Percentiles rank a stretch among this genome's conserved stretches.
These are phyloP conservation scores for Caenorhabditis uteleia DNA, from an alignment of 2,888 invertebrate genomes.

Conservation along the genomic window DNA sequence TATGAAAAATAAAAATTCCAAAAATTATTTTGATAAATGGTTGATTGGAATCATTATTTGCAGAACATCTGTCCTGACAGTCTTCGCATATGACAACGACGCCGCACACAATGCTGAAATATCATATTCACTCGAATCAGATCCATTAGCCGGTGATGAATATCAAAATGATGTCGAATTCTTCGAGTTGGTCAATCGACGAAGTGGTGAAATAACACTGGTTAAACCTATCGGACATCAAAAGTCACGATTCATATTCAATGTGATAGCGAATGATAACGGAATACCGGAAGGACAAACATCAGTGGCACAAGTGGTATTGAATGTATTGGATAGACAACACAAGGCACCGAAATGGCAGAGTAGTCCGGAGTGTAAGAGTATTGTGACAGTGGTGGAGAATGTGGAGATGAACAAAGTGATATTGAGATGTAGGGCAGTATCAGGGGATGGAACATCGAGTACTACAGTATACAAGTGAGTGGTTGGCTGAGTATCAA, in stretches of 20 bases:
- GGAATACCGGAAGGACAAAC: conserved; percentile 76
- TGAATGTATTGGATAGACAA: conserved; percentile 55
- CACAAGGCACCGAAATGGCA: conserved; percentile 66
- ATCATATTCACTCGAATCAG: conserved; percentile 58
- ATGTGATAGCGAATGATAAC: conserved; percentile 82
- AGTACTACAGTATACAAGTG: conserved; percentile 61
- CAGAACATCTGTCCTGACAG: conserved; percentile 62
- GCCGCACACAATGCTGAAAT: conserved; percentile 64
- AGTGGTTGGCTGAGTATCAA: conserved; percentile 2
- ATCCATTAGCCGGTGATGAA: conserved; percentile 52
- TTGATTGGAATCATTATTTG: neutral
- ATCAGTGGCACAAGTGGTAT: conserved; percentile 81
- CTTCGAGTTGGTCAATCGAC: conserved; percentile 41
- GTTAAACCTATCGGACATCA: conserved; percentile 46
- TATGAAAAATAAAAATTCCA: no score
- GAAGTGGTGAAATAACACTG: conserved; percentile 54
- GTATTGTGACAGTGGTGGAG: conserved; percentile 52
- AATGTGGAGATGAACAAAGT: conserved; percentile 60
- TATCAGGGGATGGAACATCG: conserved; percentile 46
- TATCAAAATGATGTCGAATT: conserved; percentile 49
- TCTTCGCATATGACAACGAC: conserved; percentile 66
- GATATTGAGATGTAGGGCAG: conserved; percentile 60
- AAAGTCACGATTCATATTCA: conserved; percentile 72
- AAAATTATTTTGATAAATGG: no score
- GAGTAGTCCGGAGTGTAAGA: conserved; percentile 49